phyloP scores from a whole-genome alignment of 2,888 invertebrate species.

The Scaptomyza polygonia region DNA sequence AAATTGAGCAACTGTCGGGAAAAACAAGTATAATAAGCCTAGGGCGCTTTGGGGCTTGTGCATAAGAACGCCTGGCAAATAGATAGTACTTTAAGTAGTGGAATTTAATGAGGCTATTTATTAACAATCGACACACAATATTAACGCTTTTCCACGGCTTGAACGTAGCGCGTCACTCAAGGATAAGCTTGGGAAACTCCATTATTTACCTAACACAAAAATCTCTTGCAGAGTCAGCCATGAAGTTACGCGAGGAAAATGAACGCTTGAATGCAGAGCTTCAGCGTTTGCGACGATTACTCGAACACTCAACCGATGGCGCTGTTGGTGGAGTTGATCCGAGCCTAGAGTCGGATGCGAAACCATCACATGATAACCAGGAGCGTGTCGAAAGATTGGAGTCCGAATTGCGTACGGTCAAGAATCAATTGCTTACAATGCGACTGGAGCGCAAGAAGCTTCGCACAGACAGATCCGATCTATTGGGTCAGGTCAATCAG shows the following conservation, averaged over 20 bases:
- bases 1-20: conserved; percentile 9
- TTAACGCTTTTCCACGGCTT: conserved; percentile 59
- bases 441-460: conserved; percentile 95
- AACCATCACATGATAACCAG: conserved; percentile 82
- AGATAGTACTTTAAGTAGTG: background rate
- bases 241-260: conserved; percentile 87
- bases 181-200: conserved; percentile 5
- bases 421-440: conserved; percentile 86
- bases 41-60: background rate
- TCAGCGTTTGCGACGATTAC: conserved; percentile 81
- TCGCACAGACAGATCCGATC: conserved; percentile 96
- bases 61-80: background rate
- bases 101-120: conserved; percentile 17
- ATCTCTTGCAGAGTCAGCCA: conserved; percentile 73
- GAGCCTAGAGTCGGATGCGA: conserved; percentile 81
- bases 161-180: conserved; percentile 54
- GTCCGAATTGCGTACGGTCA: conserved; percentile 83
- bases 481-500: conserved; percentile 97
- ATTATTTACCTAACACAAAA: background rate
- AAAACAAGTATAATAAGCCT: background rate
- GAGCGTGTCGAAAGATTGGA: conserved; percentile 85
- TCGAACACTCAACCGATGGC: conserved; percentile 87
- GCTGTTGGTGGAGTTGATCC: conserved; percentile 85
- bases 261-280: conserved; percentile 87
- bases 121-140: conserved; percentile 17